Evolutionary conservation across 2,113 vertebrate species (phyloP).

Genomic region (Neopipo cinnamomea): DNA sequence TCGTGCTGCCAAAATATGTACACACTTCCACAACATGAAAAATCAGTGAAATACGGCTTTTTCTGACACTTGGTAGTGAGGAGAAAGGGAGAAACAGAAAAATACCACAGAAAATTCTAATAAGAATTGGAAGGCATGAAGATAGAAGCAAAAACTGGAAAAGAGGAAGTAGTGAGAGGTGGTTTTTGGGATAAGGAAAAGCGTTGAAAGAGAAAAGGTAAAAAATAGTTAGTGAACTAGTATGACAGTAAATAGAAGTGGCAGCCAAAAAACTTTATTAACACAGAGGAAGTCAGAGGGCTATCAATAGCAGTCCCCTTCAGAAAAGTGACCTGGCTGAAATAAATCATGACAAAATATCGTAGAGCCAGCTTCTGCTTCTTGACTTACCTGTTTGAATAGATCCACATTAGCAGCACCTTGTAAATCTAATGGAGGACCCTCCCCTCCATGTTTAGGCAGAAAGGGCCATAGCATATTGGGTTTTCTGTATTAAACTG

Average conservation of each 20-base stretch:
- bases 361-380: background rate
- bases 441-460: background rate
- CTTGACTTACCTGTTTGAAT: background rate
- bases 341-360: background rate
- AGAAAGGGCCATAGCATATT: background rate
- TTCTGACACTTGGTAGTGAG: background rate
- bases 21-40: background rate
- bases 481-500: background rate
- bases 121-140: background rate
- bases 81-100: background rate
- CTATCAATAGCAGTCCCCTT: background rate
- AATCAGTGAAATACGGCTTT: background rate
- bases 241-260: background rate
- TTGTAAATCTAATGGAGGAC: fast-evolving
- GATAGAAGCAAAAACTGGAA: background rate
- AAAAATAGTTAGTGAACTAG: background rate
- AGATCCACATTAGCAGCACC: background rate
- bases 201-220: background rate
- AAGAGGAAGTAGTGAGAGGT: background rate
- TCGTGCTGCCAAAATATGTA: background rate
- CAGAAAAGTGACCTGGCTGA: background rate
- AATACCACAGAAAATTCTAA: background rate
- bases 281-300: background rate
- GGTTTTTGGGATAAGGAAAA: background rate
- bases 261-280: background rate